These are phyloP conservation scores for Cerastis leucographa DNA, from an alignment of 2,888 invertebrate genomes.

Conservation along the genomic window DNA sequence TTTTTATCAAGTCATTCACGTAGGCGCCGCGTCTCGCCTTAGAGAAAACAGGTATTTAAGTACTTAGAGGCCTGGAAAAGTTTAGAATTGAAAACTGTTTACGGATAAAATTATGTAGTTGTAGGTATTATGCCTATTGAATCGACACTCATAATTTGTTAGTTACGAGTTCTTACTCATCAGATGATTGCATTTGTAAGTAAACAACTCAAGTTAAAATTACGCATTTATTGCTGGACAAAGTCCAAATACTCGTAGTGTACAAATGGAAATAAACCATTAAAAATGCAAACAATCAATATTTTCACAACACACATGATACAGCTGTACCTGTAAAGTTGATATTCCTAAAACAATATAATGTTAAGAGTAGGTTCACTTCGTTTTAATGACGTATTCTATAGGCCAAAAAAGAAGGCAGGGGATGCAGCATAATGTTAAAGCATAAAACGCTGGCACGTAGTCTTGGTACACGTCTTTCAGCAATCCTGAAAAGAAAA, in stretches of 20 bases:
- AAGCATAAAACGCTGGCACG: slow-evolving; percentile 83
- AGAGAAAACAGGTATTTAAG: not conserved
- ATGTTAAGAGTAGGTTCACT: slow-evolving; percentile 29
- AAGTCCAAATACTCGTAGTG: not conserved
- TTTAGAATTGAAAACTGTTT: not conserved
- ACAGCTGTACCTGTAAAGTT: not conserved
- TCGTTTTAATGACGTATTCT: slow-evolving; percentile 74
- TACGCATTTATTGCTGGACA: slow-evolving; percentile 37
- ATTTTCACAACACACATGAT: slow-evolving; percentile 1
- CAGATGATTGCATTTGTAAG: not conserved
- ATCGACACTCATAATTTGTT: not conserved
- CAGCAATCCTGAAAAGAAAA: slow-evolving; percentile 76
- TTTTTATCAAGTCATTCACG: not conserved
- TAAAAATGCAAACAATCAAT: slow-evolving; percentile 15
- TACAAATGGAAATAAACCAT: slow-evolving; percentile 30
- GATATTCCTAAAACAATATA: not conserved
- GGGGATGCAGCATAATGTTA: slow-evolving; percentile 81
- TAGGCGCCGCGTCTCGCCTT: no score
- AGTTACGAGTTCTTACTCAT: not conserved
- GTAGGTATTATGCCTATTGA: not conserved
- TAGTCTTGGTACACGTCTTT: slow-evolving; percentile 83
- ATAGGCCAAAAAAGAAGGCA: slow-evolving; percentile 83
- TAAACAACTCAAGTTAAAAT: slow-evolving; percentile 19
- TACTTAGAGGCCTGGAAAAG: not conserved
- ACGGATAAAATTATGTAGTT: not conserved